Evolutionary conservation across 2,797 vertebrate species (phyloP).

Genomic region (Syndactyla subalaris): DNA sequence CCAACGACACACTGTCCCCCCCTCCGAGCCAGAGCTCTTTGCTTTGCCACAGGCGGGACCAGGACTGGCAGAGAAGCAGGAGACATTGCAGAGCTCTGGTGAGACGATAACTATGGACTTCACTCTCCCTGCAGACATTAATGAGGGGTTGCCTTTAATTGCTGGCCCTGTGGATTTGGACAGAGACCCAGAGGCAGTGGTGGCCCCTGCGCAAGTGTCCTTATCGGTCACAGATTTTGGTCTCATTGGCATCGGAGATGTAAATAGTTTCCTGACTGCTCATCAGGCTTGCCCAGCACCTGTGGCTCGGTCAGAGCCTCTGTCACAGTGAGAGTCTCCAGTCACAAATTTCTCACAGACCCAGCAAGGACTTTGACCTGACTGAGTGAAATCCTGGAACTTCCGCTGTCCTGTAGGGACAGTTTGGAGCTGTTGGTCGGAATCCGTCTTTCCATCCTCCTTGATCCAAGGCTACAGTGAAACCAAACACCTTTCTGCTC

Average conservation of each 20-base stretch:
- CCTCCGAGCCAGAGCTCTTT: slow-evolving; percentile 73
- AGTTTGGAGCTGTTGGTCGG: slow-evolving; percentile 36
- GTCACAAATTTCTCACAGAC: slow-evolving; percentile 11
- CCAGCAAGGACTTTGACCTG: slow-evolving; percentile 45
- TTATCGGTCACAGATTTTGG: slow-evolving; percentile 83
- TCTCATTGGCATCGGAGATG: slow-evolving; percentile 79
- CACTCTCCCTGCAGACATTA: slow-evolving; percentile 70
- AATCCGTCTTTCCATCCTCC: slow-evolving; percentile 47
- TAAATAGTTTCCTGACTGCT: slow-evolving; percentile 81
- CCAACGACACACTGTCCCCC: background rate
- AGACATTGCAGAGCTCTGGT: slow-evolving; percentile 36
- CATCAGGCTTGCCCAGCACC: slow-evolving; percentile 73
- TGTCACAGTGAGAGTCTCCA: slow-evolving; percentile 80
- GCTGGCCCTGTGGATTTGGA: slow-evolving; percentile 67
- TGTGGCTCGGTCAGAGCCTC: slow-evolving; percentile 72
- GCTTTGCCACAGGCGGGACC: slow-evolving; percentile 70
- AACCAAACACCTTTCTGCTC: slow-evolving; percentile 60
- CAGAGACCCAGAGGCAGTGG: slow-evolving; percentile 62
- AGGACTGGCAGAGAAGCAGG: slow-evolving; percentile 67
- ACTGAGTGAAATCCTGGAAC: slow-evolving; percentile 45
- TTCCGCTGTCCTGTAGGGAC: background rate
- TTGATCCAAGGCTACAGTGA: slow-evolving; percentile 57
- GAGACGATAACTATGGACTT: slow-evolving; percentile 82
- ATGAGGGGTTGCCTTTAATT: slow-evolving; percentile 69
- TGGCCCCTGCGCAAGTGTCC: slow-evolving; percentile 78